Conservation (phyloP, 2,113 vertebrate genomes). For the Gasterosteus aculeatus region DNA sequence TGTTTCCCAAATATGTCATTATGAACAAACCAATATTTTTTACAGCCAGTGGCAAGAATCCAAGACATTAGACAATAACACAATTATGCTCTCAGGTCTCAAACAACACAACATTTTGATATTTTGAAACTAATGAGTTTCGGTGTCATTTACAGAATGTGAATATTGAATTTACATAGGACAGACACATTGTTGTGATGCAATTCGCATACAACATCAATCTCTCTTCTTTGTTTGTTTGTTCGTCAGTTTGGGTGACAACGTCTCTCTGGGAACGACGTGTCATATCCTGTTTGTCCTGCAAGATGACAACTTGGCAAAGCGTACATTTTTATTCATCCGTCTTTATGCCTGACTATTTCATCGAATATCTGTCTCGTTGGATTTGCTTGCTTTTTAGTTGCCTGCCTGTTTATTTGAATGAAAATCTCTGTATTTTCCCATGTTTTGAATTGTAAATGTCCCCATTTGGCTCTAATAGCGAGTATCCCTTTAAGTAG, state of each 20-base stretch:
- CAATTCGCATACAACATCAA: constrained; percentile 59
- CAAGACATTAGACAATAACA: constrained; percentile 15
- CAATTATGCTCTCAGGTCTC: constrained; percentile 31
- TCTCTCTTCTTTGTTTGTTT: constrained; percentile 27
- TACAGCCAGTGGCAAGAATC: constrained; percentile 1
- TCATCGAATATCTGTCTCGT: not conserved
- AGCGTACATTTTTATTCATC: not conserved
- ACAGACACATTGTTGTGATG: constrained; percentile 45
- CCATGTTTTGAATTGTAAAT: not conserved
- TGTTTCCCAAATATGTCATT: constrained; percentile 4
- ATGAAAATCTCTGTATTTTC: not conserved
- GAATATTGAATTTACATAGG: constrained; percentile 59
- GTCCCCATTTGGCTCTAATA: not conserved
- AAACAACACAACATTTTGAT: constrained; percentile 56
- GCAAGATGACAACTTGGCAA: constrained; percentile 10
- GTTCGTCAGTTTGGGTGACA: constrained; percentile 47
- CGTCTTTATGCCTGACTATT: not conserved
- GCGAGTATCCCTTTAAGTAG: not conserved
- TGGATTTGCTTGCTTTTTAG: not conserved
- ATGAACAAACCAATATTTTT: not conserved
- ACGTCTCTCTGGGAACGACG: constrained; percentile 46
- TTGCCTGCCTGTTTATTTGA: not conserved
- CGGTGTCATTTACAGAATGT: constrained; percentile 55
- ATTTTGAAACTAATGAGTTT: constrained; percentile 71
- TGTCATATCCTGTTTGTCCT: constrained; percentile 55